Conservation (phyloP, 2,797 vertebrate genomes). For the Dromococcyx pavoninus region DNA sequence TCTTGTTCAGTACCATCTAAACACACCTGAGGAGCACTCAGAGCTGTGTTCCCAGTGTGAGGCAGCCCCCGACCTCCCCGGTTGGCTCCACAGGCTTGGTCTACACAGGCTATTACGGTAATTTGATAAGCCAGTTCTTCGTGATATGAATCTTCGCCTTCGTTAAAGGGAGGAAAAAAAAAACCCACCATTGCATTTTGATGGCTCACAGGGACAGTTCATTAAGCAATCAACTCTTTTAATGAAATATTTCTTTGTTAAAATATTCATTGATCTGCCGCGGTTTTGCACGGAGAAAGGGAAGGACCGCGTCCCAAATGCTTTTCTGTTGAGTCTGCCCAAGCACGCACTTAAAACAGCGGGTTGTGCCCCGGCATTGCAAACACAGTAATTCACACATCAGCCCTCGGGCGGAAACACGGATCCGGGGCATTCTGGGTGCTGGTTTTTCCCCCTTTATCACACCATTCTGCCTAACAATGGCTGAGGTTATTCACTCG, state of each 20-base stretch:
- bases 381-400: background rate
- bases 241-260: conserved; percentile 84
- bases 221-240: conserved; percentile 81
- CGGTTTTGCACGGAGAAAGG: conserved; percentile 22
- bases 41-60: rapidly evolving
- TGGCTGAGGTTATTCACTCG: background rate
- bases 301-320: conserved; percentile 46
- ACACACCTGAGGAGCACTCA: rapidly evolving
- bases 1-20: background rate
- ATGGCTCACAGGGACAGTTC: conserved; percentile 79
- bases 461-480: rapidly evolving
- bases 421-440: no score
- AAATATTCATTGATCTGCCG: conserved; percentile 78
- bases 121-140: conserved; percentile 71
- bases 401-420: background rate
- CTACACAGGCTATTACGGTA: conserved; percentile 77
- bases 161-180: conserved; percentile 48
- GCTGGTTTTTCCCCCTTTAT: no score
- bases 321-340: conserved; percentile 31
- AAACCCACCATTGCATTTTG: conserved; percentile 57
- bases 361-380: conserved; percentile 30
- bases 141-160: conserved; percentile 72
- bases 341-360: background rate
- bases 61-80: background rate
- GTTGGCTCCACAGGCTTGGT: background rate